phyloP scores from a whole-genome alignment of 2,797 vertebrate genomes.

The Poecilia gillii region DNA sequence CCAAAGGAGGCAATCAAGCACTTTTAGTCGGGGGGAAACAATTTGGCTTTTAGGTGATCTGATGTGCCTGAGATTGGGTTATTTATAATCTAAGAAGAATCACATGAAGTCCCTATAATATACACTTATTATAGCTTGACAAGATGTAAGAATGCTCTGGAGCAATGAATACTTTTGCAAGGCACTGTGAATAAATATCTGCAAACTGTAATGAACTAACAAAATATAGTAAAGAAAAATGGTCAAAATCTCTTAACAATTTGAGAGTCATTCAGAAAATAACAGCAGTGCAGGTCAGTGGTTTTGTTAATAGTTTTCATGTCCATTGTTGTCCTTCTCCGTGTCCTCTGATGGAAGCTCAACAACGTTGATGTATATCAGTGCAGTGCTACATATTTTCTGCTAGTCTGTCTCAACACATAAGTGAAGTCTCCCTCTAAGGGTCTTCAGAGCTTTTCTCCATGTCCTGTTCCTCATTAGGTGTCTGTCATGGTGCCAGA shows the following conservation, averaged over 20 bases:
- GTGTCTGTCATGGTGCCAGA: constrained; percentile 77
- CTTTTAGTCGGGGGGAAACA: background rate
- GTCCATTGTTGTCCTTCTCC: constrained; percentile 14
- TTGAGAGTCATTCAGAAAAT: background rate
- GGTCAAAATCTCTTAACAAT: background rate
- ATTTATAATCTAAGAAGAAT: background rate
- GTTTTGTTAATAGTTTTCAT: constrained; percentile 11
- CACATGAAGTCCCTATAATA: background rate
- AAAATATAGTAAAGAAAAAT: background rate
- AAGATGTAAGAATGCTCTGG: background rate
- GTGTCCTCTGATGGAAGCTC: constrained; percentile 11
- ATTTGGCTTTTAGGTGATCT: background rate
- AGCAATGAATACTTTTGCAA: background rate
- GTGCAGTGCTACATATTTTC: constrained; percentile 40
- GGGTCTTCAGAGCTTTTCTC: constrained; percentile 67
- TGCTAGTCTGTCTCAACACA: constrained; percentile 37
- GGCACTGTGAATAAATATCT: background rate
- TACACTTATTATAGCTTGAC: background rate
- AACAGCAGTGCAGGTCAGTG: background rate
- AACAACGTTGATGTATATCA: constrained; percentile 19
- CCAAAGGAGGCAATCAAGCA: background rate
- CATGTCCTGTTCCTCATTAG: constrained; percentile 80
- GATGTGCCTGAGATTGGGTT: background rate
- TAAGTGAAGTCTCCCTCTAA: constrained; percentile 46
- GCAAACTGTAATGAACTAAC: background rate